phyloP scores from a whole-genome alignment of 1,140 invertebrate genomes.

The Druon quercuslanigerum region DNA sequence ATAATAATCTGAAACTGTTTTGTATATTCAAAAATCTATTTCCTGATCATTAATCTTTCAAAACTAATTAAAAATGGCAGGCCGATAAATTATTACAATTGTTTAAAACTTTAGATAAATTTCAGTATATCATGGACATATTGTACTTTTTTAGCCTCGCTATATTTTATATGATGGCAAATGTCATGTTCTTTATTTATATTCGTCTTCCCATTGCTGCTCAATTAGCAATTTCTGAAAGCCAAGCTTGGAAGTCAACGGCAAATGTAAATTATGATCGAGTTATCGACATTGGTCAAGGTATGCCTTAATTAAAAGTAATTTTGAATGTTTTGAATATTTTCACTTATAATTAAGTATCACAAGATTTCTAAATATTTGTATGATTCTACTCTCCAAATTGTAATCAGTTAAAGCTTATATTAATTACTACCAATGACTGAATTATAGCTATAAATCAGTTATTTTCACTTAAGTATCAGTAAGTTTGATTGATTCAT shows the following conservation, averaged over 20 bases:
- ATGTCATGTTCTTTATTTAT: slow-evolving; percentile 18
- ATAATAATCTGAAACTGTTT: no score
- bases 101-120: background rate
- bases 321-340: background rate
- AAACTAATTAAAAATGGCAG: background rate
- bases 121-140: background rate
- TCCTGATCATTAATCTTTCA: no score
- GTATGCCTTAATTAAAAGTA: background rate
- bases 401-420: no score
- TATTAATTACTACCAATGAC: no score
- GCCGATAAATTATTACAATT: background rate
- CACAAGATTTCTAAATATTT: no score
- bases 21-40: no score
- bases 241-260: background rate
- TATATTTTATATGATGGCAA: slow-evolving; percentile 18
- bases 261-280: background rate
- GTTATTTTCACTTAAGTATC: no score
- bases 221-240: background rate
- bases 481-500: no score
- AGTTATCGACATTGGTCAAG: slow-evolving; percentile 9
- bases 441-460: no score
- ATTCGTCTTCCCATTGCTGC: background rate
- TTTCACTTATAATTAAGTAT: no score
- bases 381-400: no score
- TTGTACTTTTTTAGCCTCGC: background rate